Evolutionary conservation across 2,888 invertebrate genomes (phyloP).

Genomic region (Netelia inedita): DNA sequence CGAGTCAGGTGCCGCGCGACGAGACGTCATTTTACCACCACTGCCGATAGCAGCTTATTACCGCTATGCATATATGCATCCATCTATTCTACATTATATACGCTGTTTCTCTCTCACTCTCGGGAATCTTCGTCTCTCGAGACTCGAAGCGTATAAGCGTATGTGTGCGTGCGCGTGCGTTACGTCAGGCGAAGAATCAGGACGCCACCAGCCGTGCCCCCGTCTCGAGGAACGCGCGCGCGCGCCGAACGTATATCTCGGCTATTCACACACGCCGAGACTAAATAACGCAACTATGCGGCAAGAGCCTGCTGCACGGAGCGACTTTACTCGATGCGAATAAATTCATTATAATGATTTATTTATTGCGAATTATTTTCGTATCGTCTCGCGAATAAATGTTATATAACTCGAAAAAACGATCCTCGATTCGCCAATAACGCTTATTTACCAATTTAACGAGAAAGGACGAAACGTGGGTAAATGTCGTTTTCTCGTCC

Average conservation of each 20-base stretch:
- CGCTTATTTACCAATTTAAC: no score
- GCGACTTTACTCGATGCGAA: no score
- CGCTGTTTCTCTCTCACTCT: background rate
- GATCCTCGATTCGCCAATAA: no score
- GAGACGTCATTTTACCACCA: slow-evolving; percentile 57
- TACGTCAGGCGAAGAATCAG: slow-evolving; percentile 59
- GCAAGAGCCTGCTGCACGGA: no score
- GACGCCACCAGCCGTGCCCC: slow-evolving; percentile 49
- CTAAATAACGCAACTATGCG: background rate
- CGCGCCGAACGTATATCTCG: slow-evolving; percentile 7
- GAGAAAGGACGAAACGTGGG: no score
- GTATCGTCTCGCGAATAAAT: no score
- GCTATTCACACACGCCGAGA: background rate
- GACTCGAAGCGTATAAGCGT: background rate
- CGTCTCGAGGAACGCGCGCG: slow-evolving; percentile 34
- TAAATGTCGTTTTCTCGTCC: no score
- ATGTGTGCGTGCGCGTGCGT: background rate
- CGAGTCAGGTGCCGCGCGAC: slow-evolving; percentile 31
- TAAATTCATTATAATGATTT: no score
- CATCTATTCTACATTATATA: background rate
- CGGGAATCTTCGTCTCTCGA: slow-evolving; percentile 21
- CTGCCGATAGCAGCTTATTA: slow-evolving; percentile 26
- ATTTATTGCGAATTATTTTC: no score
- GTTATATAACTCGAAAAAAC: no score
- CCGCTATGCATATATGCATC: slow-evolving; percentile 7